Conservation (phyloP, 2,888 invertebrate species). For the Sphecodes monilicornis region DNA sequence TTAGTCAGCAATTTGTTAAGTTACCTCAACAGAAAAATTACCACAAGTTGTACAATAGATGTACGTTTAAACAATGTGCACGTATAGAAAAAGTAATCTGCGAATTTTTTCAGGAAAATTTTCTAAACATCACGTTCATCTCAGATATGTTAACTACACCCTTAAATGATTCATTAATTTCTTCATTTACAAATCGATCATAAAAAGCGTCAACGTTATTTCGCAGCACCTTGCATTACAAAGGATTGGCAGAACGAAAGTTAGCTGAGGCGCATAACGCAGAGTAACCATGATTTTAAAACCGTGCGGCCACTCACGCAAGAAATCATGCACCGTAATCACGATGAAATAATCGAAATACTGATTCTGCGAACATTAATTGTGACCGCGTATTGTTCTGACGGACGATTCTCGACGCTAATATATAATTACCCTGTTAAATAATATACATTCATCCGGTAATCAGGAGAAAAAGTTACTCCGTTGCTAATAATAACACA, state of each 20-base stretch:
- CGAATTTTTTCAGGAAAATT: neutral
- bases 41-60: no score
- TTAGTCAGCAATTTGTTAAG: neutral
- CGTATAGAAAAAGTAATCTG: neutral
- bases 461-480: neutral
- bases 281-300: neutral
- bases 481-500: neutral
- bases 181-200: neutral
- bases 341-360: conserved; percentile 9
- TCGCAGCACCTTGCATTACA: neutral
- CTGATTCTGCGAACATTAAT: neutral
- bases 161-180: neutral
- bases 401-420: neutral
- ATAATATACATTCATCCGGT: neutral
- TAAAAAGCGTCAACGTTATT: neutral
- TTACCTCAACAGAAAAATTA: no score
- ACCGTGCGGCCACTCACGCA: neutral
- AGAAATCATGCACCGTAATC: neutral
- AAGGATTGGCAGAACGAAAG: neutral
- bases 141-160: no score
- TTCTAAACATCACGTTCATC: neutral
- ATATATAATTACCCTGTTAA: neutral
- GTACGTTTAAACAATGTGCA: neutral
- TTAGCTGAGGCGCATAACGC: neutral
- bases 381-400: neutral